A percentile compares a stretch with the other conserved stretches of the same genome.
Conservation (phyloP, 1,140 invertebrate species). For the Telenomus remus region DNA sequence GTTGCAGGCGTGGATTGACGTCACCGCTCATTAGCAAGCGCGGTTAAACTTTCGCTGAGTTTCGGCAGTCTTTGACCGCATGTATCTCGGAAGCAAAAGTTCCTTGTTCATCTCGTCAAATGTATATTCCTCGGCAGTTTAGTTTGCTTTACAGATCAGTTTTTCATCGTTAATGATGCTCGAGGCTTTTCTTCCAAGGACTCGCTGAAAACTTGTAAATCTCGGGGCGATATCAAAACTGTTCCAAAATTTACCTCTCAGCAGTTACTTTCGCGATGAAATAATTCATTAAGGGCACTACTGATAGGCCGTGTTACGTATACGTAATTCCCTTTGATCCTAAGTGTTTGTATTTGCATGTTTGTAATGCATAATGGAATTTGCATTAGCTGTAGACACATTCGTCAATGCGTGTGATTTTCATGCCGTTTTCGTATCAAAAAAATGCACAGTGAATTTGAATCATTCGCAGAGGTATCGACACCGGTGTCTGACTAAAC, state of each 20-base stretch:
- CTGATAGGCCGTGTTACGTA: too few relatives aligned
- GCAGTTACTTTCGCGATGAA: background rate
- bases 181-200: slow-evolving; percentile 11
- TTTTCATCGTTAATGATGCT: slow-evolving; percentile 33
- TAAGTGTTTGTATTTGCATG: too few relatives aligned
- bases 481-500: too few relatives aligned
- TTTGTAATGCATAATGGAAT: too few relatives aligned
- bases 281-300: background rate
- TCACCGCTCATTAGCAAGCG: slow-evolving; percentile 70
- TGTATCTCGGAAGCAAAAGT: slow-evolving; percentile 42
- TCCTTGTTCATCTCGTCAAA: slow-evolving; percentile 46
- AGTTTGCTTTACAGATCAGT: slow-evolving; percentile 14
- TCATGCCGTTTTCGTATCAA: too few relatives aligned
- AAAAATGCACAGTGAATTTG: too few relatives aligned
- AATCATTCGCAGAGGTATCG: too few relatives aligned
- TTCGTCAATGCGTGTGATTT: too few relatives aligned
- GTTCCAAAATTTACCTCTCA: too few relatives aligned
- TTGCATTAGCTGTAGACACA: too few relatives aligned
- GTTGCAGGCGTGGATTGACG: slow-evolving; percentile 54
- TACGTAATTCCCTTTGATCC: too few relatives aligned
- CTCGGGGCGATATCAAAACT: too few relatives aligned
- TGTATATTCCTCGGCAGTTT: slow-evolving; percentile 38
- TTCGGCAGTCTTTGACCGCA: slow-evolving; percentile 47
- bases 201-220: background rate
- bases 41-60: slow-evolving; percentile 60